Percentiles rank a stretch among this genome's conserved stretches.
These are phyloP conservation scores for Oenanthe melanoleuca DNA, from an alignment of 2,113 vertebrate species.

Conservation along the genomic window DNA sequence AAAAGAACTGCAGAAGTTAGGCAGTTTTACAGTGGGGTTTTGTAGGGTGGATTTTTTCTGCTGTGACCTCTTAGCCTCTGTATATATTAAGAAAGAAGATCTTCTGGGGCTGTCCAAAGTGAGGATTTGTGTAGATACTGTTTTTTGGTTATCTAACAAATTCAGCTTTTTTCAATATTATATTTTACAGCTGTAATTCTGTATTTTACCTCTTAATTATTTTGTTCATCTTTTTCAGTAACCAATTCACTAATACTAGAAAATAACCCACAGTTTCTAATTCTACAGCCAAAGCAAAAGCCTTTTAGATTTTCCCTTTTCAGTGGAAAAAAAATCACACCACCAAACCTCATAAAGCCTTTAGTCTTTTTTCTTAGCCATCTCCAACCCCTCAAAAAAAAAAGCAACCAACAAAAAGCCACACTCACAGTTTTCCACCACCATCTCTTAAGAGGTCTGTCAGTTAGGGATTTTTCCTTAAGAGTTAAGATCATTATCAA, in stretches of 20 bases:
- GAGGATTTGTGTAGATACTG: neutral
- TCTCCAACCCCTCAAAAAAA: neutral
- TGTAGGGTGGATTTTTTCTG: neutral
- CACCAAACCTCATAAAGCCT: neutral
- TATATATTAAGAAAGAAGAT: neutral
- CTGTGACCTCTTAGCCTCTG: neutral
- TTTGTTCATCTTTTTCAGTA: neutral
- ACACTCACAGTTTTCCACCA: neutral
- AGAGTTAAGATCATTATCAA: neutral
- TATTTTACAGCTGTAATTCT: neutral
- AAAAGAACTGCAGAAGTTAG: neutral
- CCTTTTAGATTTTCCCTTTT: neutral
- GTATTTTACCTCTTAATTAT: neutral
- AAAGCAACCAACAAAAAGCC: neutral
- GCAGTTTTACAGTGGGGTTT: neutral
- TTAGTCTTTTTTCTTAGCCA: neutral
- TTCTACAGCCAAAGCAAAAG: neutral
- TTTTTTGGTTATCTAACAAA: neutral
- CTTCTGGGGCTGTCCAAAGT: neutral
- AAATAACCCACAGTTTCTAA: neutral
- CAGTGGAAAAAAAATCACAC: neutral
- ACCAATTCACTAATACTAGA: neutral
- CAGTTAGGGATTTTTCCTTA: neutral
- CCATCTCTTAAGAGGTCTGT: neutral
- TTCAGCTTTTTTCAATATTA: neutral